A percentile compares a stretch with the other conserved stretches of the same genome.
phyloP scores from a whole-genome alignment of 2,113 vertebrate species.

The Felis chaus region DNA sequence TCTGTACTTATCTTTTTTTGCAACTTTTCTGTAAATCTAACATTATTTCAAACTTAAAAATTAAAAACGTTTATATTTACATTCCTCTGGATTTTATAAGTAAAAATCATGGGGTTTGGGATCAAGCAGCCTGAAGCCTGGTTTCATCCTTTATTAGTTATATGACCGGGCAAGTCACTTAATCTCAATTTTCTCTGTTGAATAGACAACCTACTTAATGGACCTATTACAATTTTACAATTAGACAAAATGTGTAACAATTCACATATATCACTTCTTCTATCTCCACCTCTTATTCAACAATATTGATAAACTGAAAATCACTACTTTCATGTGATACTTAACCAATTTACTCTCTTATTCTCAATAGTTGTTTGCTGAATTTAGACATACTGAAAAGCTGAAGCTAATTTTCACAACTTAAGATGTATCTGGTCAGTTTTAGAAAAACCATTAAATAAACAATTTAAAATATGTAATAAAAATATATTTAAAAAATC shows the following conservation, averaged over 20 bases:
- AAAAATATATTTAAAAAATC: background rate
- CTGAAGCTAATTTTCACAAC: background rate
- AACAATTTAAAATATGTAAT: background rate
- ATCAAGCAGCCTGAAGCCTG: background rate
- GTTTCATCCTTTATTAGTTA: background rate
- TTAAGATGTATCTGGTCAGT: background rate
- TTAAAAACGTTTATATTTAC: background rate
- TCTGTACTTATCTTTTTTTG: background rate
- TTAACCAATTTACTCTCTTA: background rate
- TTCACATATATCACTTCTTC: background rate
- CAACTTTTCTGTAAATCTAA: background rate
- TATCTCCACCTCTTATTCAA: background rate
- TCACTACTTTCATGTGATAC: background rate
- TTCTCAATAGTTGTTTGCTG: background rate
- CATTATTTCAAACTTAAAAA: slow-evolving; percentile 23
- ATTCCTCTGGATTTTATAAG: background rate
- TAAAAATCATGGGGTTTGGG: background rate
- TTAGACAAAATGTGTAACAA: background rate
- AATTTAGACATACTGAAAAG: background rate
- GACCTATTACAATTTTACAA: background rate
- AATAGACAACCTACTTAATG: background rate
- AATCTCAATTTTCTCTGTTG: background rate
- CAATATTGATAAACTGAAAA: slow-evolving; percentile 16
- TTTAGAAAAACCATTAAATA: background rate
- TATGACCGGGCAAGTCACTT: background rate